Base-by-base conservation (phyloP, 2,113 vertebrate species). In the Fregata magnificens region DNA sequence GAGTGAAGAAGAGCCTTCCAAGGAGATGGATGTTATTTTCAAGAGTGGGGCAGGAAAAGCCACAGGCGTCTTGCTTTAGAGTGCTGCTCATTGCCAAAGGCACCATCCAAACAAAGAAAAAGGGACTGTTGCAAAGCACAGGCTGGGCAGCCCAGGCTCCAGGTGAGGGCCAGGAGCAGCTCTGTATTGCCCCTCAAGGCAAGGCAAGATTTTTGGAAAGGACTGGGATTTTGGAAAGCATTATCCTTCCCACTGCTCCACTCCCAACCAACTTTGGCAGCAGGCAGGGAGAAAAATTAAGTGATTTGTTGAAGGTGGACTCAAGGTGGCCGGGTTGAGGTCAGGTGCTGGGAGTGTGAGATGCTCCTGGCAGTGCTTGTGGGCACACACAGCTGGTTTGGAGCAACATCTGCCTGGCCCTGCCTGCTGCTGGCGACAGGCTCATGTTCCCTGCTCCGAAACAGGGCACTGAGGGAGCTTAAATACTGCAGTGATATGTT, bases 291-390 rank as follows among this genome's bases (percentile, higher is more conserved):
- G n/a, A 59, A 58, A 7, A 66, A 36, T 67, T 24, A 77, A 78
- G 26, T 34, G 36, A 42, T 53, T 59, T 67, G n/a, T 38, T 44
- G 44, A 34, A 61, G n/a, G 9, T 29, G 13, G 34, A 16, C n/a
- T 69, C 1, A 2, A 38, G 13, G 28, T 22, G 32, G 9, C 20
- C 0, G 0, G 9, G 25, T 17, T 40, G 49, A 31, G 65, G 11
- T 40, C 34, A 16, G 32, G 29, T 83, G 38, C 65, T 32, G 50
- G 28, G 29, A 70, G 28, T 0, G 1, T 61, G 52, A 61, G 40
- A n/a, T n/a, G 40, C 47, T 55, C 40, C 53, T 10, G 18, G 36
- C 22, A 72, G n/a, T 0, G 1, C 42, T 40, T 1, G 0, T 0
- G 0, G 20, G n/a, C 10, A 40, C 8, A 18, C 19, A 13, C 0